Percentiles rank a stretch among this genome's conserved stretches.
Evolutionary conservation across 92 coral and sea anemone species (phyloP).

Genomic region (Virgularia gustaviana): DNA sequence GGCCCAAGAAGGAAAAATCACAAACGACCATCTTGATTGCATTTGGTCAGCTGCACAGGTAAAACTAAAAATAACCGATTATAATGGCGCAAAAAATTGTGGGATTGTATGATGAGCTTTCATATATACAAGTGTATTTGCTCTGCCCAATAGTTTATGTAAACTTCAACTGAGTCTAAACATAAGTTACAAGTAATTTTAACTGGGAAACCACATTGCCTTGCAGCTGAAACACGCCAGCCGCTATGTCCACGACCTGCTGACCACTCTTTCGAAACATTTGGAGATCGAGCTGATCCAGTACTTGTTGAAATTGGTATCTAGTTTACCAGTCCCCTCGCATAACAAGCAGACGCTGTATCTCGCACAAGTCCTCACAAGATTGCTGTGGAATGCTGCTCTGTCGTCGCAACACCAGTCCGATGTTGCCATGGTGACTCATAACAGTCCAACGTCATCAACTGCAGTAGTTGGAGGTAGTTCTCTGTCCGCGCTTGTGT

Average conservation of each 20-base stretch:
- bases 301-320: constrained; percentile 80
- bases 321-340: constrained; percentile 69
- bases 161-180: too few species aligned
- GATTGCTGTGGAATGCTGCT: constrained; percentile 91
- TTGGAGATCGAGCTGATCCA: constrained; percentile 80
- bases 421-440: constrained; percentile 3
- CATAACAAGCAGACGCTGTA: constrained; percentile 94
- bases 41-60: constrained; percentile 99
- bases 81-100: too few species aligned
- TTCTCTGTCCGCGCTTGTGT: too few species aligned
- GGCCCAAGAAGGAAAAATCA: constrained; percentile 80
- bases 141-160: too few species aligned
- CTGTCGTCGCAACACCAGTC: constrained; percentile 61
- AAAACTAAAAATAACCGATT: not conserved
- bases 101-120: too few species aligned
- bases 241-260: constrained; percentile 91
- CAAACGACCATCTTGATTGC: constrained; percentile 90
- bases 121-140: too few species aligned
- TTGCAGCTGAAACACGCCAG: constrained; percentile 95
- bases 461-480: constrained; percentile 37
- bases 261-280: constrained; percentile 92
- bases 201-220: not conserved
- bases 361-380: constrained; percentile 78
- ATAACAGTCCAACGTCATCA: constrained; percentile 24
- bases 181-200: too few species aligned